Evolutionary conservation across 2,113 vertebrate genomes (phyloP), one percentile per base, ranked within the genome.

Genomic region (Atrichornis clamosus): DNA sequence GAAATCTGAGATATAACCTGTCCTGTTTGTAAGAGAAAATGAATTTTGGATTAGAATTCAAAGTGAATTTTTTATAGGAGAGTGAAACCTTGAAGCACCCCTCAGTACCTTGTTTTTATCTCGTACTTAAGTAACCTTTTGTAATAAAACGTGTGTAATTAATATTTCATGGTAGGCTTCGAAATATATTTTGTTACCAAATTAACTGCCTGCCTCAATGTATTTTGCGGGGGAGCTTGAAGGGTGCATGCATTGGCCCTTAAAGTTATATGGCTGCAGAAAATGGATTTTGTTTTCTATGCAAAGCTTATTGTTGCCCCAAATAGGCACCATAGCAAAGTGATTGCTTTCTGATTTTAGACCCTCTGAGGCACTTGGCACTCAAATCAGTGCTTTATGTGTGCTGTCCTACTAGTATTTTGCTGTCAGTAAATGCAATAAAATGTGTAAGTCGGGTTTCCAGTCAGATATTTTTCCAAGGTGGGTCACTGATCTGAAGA

Each of bases 41-140:
- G 39, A 83, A 62, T 94, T 95, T 90, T 69, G 72, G 27, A 69
- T 94, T 93, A 75, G 63, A 86, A 75, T 90, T 84, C 64, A 56
- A 89, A 90, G 55, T 55, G 27, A 26, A 14, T 76, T 41, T 84
- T 83, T 64, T 30, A 42, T 37, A 47, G 14, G 46, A 52, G 55
- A 90, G 8, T 41, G 44, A 95, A 94, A 73, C 59, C 55, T 89
- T 83, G 67, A 85, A 69, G 21, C 22, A 27, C 33, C 16, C 17
- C 49, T 81, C 65, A 65, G 53, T 42, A 55, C 2, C 35, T 80
- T 76, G 32, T 56, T 64, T 72, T 68, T 88, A 4, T 47, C 50
- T 75, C 47, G 67, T 62, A 72, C 77, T 94, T 67, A 77, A 85
- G 44, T 35, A 46, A 58, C 90, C 67, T 74, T 81, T 47, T 46